Evolutionary conservation across 1,140 invertebrate genomes (phyloP), one percentile per base, ranked within the genome.

Genomic region (Ganaspis sp.): DNA sequence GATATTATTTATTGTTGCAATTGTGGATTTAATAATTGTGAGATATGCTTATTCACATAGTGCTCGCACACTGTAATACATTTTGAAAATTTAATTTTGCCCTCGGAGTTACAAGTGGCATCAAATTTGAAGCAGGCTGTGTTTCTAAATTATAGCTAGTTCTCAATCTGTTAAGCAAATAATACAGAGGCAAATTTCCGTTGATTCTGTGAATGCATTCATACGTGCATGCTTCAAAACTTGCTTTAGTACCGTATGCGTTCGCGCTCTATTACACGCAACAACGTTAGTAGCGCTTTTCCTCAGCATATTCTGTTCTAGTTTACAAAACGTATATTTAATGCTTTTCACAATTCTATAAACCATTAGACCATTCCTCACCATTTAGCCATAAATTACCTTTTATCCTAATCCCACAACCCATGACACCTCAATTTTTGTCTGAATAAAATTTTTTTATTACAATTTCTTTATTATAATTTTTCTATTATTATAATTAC

Each of bases 221-320:
- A 64, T 64, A 64, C 58, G 58, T 64, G 23, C 23, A 29, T 1
- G 23, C 26, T 64, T 64, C 23, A 64, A 49, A 64, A 64, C 58
- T 29, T 64, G 58, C 23, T 64, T 34, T 64, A 64, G 58, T 64
- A 64, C 23, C 23, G 23, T 29, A 26, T 64, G 58, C 58, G 58
- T 64, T 64, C 15, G 58, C 23, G 58, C 58, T 64, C 58, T 64
- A 64, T 64, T 64, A 64, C 58, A 64, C 58, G 58, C 23, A 26
- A 64, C 58, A 58, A 42, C 9, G 45, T 64, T n/a, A 64, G 58
- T 29, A 15, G 23, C 23, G 58, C 23, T 29, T 26, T 64, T 23
- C 19, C 45, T 49, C 45, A 17, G 17, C 19, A 54, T 64, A 64
- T 64, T 64, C 58, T 64, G 58, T 64, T 64, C 58, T 29, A 64